Conservation (phyloP, 1,140 invertebrate genomes). For the Leptoteleia sp. region DNA sequence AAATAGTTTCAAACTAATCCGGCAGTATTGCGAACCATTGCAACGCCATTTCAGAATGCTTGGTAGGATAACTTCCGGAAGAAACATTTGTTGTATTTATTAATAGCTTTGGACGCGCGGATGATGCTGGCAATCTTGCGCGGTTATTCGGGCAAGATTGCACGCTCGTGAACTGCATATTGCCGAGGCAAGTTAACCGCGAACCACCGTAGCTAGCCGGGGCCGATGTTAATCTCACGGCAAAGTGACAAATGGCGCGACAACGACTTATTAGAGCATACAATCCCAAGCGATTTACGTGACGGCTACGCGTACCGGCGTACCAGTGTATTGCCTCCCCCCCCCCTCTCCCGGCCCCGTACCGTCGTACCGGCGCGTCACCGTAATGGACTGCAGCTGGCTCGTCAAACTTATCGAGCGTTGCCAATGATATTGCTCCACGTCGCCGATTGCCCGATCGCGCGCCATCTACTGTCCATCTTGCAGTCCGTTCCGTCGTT, state of each 20-base stretch:
- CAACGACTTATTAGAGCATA: slow-evolving; percentile 62
- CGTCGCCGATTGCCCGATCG: slow-evolving; percentile 36
- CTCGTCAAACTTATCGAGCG: slow-evolving; percentile 54
- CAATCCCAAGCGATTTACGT: slow-evolving; percentile 58
- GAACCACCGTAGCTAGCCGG: slow-evolving; percentile 31
- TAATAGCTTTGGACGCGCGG: not conserved
- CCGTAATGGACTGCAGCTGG: slow-evolving; percentile 42
- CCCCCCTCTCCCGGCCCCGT: too few species aligned
- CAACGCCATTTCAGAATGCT: too few species aligned
- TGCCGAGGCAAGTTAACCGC: slow-evolving; percentile 45
- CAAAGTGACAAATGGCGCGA: slow-evolving; percentile 61
- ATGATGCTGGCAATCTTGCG: slow-evolving; percentile 20
- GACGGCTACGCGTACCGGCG: slow-evolving; percentile 44
- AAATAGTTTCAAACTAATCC: too few species aligned
- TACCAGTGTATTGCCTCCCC: too few species aligned
- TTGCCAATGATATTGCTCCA: slow-evolving; percentile 43
- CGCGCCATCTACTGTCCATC: slow-evolving; percentile 20
- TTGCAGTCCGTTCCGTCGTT: slow-evolving; percentile 28
- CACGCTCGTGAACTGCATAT: slow-evolving; percentile 40
- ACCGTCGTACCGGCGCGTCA: slow-evolving; percentile 24
- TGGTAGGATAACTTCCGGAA: too few species aligned
- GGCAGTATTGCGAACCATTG: too few species aligned
- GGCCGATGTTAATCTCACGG: slow-evolving; percentile 60
- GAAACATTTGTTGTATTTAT: too few species aligned
- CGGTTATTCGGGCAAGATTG: slow-evolving; percentile 33